Conservation (phyloP, 1,140 invertebrate species). For the Zaprionus camerounensis region DNA sequence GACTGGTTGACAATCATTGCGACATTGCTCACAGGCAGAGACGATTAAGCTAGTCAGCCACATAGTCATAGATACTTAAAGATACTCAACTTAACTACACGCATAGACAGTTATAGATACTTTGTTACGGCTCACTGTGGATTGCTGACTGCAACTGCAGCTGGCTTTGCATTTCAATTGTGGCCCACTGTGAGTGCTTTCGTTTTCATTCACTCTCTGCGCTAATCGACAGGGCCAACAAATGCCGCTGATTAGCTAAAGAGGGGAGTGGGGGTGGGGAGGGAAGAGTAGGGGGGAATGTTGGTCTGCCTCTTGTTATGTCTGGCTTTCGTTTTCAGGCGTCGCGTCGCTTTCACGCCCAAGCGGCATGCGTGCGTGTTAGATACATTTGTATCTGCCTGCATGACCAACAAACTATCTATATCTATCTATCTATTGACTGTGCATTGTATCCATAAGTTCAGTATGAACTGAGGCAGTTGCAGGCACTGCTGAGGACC, state of each 20-base stretch:
- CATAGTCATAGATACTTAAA: slow-evolving; percentile 18
- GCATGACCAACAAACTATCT: no score
- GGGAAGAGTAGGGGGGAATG: no score
- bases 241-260: slow-evolving; percentile 50
- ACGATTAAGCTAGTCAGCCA: background rate
- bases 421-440: background rate
- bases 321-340: slow-evolving; percentile 41
- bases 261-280: background rate
- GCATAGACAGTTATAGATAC: slow-evolving; percentile 4
- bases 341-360: slow-evolving; percentile 37
- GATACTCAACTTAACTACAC: background rate
- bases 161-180: slow-evolving; percentile 75
- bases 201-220: slow-evolving; percentile 43
- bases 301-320: slow-evolving; percentile 20
- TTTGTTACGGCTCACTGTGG: background rate
- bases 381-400: slow-evolving; percentile 24
- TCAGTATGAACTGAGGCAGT: background rate
- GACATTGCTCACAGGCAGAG: background rate
- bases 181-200: slow-evolving; percentile 45
- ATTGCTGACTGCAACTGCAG: slow-evolving; percentile 16
- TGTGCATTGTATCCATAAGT: slow-evolving; percentile 21
- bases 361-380: slow-evolving; percentile 30
- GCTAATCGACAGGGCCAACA: slow-evolving; percentile 52
- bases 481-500: no score
- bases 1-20: slow-evolving; percentile 68